Evolutionary conservation across 2,888 invertebrate species (phyloP).

Genomic region (Augochlorella aurata): DNA sequence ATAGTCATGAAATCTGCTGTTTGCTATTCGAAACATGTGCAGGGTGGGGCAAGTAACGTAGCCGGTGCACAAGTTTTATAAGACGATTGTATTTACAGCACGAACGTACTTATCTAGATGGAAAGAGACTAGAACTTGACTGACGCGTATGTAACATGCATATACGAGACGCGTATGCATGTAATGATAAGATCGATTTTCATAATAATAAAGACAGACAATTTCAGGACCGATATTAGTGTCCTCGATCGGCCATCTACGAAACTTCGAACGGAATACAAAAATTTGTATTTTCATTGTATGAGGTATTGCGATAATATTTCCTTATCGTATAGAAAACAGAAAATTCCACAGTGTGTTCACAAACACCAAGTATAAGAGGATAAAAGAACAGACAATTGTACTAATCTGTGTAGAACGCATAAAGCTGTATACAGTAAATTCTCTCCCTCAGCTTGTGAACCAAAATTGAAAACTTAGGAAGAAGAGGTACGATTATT

Average conservation of each 20-base stretch:
- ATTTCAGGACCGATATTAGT: neutral
- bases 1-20: slow-evolving; percentile 47
- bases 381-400: neutral
- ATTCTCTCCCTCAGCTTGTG: too few species aligned
- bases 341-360: too few species aligned
- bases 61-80: slow-evolving; percentile 19
- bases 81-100: slow-evolving; percentile 45
- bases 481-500: too few species aligned
- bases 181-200: too few species aligned
- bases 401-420: neutral
- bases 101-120: slow-evolving; percentile 42
- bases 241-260: neutral
- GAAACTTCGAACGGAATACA: neutral
- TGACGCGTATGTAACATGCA: slow-evolving; percentile 53
- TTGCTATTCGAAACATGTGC: slow-evolving; percentile 58
- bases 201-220: neutral
- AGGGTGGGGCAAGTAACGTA: slow-evolving; percentile 27
- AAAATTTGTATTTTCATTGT: neutral
- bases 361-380: neutral
- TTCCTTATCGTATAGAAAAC: neutral
- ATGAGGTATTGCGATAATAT: neutral
- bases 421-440: too few species aligned
- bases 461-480: too few species aligned
- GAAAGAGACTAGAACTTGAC: slow-evolving; percentile 41
- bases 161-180: neutral